Percentiles rank a stretch among this genome's conserved stretches.
Evolutionary conservation across 2,888 invertebrate species (phyloP).

Genomic region (Cryptocheilus praepositus): DNA sequence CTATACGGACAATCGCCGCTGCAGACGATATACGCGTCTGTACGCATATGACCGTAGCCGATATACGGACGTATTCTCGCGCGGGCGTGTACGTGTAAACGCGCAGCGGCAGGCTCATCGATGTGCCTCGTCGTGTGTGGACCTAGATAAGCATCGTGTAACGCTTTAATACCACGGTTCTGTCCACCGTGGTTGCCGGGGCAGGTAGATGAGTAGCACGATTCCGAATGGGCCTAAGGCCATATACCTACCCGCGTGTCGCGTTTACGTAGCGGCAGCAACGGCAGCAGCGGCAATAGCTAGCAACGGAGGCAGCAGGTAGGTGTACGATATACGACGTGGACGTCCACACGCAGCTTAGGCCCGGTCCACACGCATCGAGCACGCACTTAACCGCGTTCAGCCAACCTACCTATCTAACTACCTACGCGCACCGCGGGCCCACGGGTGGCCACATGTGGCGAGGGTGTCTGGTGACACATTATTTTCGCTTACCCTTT

Average conservation of each 20-base stretch:
- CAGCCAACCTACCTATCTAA: slow-evolving; percentile 38
- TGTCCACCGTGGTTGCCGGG: slow-evolving; percentile 34
- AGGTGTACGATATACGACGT: slow-evolving; percentile 30
- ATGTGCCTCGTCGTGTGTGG: slow-evolving; percentile 38
- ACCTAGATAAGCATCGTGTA: slow-evolving; percentile 58
- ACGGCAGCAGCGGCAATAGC: slow-evolving; percentile 10
- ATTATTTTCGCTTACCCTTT: slow-evolving; percentile 62
- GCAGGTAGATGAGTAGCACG: slow-evolving; percentile 32
- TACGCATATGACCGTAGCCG: not conserved
- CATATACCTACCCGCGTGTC: slow-evolving; percentile 31
- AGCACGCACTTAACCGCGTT: slow-evolving; percentile 25
- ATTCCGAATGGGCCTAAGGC: slow-evolving; percentile 22
- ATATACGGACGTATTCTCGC: not conserved
- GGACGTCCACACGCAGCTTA: slow-evolving; percentile 30
- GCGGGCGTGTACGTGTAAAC: not conserved
- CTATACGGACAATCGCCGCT: no score
- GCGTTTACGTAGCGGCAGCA: not conserved
- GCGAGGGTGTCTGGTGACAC: slow-evolving; percentile 66
- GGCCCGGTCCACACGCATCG: slow-evolving; percentile 11
- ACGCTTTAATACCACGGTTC: slow-evolving; percentile 46
- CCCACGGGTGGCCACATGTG: slow-evolving; percentile 61
- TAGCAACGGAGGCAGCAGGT: slow-evolving; percentile 19
- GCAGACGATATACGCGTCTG: no score
- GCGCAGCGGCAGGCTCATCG: slow-evolving; percentile 3
- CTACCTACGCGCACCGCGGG: slow-evolving; percentile 43